A percentile compares a stretch with the other conserved stretches of the same genome.
Conservation (phyloP, 2,113 vertebrate genomes). For the Hyla sarda region DNA sequence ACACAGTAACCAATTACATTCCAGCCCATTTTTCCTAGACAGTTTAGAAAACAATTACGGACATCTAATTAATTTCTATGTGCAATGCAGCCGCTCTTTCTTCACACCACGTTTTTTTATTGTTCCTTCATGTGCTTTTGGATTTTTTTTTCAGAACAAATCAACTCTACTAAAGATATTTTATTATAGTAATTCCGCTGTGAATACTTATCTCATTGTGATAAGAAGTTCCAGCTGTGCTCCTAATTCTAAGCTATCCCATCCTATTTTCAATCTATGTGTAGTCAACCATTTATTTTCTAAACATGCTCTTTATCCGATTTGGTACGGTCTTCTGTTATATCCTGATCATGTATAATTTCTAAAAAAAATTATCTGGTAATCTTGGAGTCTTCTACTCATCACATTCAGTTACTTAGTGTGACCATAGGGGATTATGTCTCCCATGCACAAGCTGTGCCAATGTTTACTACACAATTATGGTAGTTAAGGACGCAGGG, state of each 20-base stretch:
- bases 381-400: background rate
- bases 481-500: too few relatives aligned
- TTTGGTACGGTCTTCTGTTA: background rate
- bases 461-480: too few relatives aligned
- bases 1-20: background rate
- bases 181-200: slow-evolving; percentile 27
- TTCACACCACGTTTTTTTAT: background rate
- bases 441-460: too few relatives aligned
- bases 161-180: slow-evolving; percentile 3
- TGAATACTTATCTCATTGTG: background rate
- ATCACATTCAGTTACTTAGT: background rate
- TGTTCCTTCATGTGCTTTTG: background rate
- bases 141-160: background rate
- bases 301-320: background rate
- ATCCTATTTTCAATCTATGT: background rate
- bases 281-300: background rate
- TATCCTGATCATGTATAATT: background rate
- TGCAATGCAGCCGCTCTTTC: background rate
- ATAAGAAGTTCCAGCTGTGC: slow-evolving; percentile 19
- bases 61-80: background rate
- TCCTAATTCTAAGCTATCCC: slow-evolving; percentile 1
- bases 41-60: background rate
- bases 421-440: too few relatives aligned
- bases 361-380: background rate
- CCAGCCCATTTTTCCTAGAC: background rate